phyloP scores from a whole-genome alignment of 2,888 invertebrate species.

The Ophioninae sp. region DNA sequence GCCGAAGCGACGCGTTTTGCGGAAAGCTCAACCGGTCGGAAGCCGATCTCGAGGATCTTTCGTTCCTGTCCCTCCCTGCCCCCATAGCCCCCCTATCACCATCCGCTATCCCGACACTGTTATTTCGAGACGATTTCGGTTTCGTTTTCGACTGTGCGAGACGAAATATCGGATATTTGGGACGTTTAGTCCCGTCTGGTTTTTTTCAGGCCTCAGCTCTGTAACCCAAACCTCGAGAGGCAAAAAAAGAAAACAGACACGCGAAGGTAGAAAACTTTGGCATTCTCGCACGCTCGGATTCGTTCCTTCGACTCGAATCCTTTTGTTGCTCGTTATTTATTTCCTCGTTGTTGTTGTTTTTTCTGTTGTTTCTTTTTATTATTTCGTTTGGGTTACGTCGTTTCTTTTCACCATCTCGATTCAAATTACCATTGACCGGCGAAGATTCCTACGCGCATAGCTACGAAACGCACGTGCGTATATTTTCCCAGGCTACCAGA shows the following conservation, averaged over 20 bases:
- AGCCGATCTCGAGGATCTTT: constrained; percentile 7
- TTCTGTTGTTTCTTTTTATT: background rate
- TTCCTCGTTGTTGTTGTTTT: constrained; percentile 13
- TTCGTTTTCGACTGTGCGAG: constrained; percentile 51
- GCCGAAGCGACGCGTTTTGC: background rate
- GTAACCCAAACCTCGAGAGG: constrained; percentile 9
- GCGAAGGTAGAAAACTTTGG: background rate
- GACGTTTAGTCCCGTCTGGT: constrained; percentile 57
- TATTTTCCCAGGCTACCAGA: constrained; percentile 50
- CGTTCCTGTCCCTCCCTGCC: constrained; percentile 26
- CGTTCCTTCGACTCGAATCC: constrained; percentile 28
- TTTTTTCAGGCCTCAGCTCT: background rate
- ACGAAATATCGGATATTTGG: constrained; percentile 49
- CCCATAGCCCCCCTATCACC: constrained; percentile 1
- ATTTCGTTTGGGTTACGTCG: background rate
- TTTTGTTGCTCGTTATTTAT: constrained; percentile 13
- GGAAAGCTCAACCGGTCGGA: constrained; percentile 4
- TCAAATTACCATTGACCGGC: constrained; percentile 57
- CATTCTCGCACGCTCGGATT: constrained; percentile 38
- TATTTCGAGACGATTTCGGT: constrained; percentile 55
- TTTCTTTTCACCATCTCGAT: constrained; percentile 23
- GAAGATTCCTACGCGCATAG: constrained; percentile 2
- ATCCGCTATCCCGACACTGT: constrained; percentile 27
- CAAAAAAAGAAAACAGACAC: constrained; percentile 2
- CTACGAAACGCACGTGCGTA: constrained; percentile 47